Percentiles rank a stretch among this genome's conserved stretches.
phyloP scores from a whole-genome alignment of 1,140 invertebrate genomes.

The Pseudomyrmex concolor region DNA sequence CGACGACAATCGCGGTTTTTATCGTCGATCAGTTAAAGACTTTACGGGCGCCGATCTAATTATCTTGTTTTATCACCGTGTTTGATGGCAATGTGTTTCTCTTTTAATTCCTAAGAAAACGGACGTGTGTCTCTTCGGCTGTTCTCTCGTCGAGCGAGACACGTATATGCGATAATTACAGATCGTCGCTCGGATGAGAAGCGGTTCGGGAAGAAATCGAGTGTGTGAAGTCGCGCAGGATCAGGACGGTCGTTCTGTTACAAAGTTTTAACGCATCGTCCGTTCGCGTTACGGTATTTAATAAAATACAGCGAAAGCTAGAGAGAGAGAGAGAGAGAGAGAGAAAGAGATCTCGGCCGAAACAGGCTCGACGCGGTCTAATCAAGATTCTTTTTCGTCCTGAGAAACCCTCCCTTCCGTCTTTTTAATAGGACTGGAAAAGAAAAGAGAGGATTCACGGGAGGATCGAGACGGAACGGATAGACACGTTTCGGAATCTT shows the following conservation, averaged over 20 bases:
- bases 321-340: too few species aligned
- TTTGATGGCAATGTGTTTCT: not conserved
- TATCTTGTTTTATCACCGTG: constrained; percentile 16
- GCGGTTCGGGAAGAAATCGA: not conserved
- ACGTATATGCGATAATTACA: constrained; percentile 13
- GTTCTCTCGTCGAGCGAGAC: constrained; percentile 4
- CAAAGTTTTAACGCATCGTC: constrained; percentile 38
- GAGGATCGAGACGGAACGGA: constrained; percentile 41
- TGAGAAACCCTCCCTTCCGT: not conserved
- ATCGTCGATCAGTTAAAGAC: constrained; percentile 23
- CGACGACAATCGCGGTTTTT: not conserved
- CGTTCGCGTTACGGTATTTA: constrained; percentile 24
- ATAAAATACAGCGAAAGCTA: not conserved
- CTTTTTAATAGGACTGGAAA: constrained; percentile 49
- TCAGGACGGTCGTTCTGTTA: constrained; percentile 22
- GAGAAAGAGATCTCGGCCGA: not conserved
- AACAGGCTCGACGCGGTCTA: constrained; percentile 53
- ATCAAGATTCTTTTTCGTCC: constrained; percentile 65
- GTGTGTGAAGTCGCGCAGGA: constrained; percentile 7
- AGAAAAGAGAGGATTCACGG: constrained; percentile 1
- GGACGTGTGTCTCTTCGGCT: not conserved
- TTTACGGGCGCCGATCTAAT: constrained; percentile 9
- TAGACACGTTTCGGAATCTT: constrained; percentile 66
- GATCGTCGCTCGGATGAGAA: not conserved
- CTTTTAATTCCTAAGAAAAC: not conserved